Evolutionary conservation across 2,113 vertebrate genomes (phyloP).

Genomic region (Dendropsophus ebraccatus): DNA sequence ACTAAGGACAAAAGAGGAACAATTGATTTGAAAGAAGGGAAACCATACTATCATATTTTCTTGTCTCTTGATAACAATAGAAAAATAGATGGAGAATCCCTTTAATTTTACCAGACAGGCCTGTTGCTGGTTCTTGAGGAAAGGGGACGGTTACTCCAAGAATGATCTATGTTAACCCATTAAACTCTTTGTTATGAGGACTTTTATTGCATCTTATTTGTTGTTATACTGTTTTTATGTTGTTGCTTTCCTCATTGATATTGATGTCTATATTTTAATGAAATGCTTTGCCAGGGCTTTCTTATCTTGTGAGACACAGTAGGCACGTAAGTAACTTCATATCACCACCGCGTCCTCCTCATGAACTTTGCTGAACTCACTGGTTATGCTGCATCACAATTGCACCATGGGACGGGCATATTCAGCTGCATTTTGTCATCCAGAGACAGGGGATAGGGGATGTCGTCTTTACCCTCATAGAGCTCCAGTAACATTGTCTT

Average conservation of each 20-base stretch:
- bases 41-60: too few relatives aligned
- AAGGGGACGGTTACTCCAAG: not conserved
- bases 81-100: not conserved
- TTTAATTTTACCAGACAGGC: too few relatives aligned
- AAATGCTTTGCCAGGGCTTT: conserved; percentile 69
- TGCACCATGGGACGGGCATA: conserved; percentile 10
- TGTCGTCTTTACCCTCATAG: not conserved
- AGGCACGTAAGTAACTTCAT: conserved; percentile 65
- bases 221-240: not conserved
- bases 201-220: not conserved
- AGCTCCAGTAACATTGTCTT: not conserved
- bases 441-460: not conserved
- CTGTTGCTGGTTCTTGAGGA: not conserved
- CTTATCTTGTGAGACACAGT: conserved; percentile 68
- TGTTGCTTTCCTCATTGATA: not conserved
- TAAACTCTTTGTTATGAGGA: not conserved
- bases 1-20: not conserved
- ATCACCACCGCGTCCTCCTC: conserved; percentile 63
- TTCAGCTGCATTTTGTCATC: conserved; percentile 24
- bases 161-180: not conserved
- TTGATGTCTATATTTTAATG: conserved; percentile 67
- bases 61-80: too few relatives aligned
- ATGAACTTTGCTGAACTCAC: conserved; percentile 57
- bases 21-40: not conserved
- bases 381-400: conserved; percentile 60